These are phyloP conservation scores for Aplysia californica DNA, from an alignment of 1,140 invertebrate species.

Conservation along the genomic window DNA sequence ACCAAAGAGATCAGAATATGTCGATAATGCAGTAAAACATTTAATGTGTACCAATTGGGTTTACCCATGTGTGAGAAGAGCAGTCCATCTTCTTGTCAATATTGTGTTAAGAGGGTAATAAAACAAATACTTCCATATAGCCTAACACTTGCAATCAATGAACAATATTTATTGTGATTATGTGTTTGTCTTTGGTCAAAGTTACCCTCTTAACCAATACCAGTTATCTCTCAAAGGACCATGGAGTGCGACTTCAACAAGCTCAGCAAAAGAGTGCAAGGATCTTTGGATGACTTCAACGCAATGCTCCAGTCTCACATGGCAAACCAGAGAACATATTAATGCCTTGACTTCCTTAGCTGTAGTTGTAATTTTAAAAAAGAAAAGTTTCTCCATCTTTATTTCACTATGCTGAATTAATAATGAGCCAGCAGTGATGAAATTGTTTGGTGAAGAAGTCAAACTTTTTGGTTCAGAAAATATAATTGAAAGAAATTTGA, in stretches of 20 bases:
- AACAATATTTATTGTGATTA: neutral
- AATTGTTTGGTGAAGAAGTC: too few species aligned
- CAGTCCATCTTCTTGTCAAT: neutral
- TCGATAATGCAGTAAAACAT: too few species aligned
- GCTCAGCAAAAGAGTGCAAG: conserved; percentile 69
- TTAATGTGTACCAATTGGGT: too few species aligned
- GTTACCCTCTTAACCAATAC: conserved; percentile 37
- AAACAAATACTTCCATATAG: neutral
- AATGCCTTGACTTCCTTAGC: too few species aligned
- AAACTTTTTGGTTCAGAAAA: too few species aligned
- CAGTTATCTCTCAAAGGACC: conserved; percentile 73
- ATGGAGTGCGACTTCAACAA: conserved; percentile 76
- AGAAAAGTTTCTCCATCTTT: too few species aligned
- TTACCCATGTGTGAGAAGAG: neutral
- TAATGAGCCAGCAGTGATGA: too few species aligned
- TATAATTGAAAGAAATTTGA: too few species aligned
- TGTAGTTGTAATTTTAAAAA: too few species aligned
- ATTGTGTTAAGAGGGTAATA: neutral
- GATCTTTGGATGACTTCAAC: conserved; percentile 62
- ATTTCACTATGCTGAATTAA: too few species aligned
- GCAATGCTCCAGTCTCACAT: conserved; percentile 53
- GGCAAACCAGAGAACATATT: conserved; percentile 45
- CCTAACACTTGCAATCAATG: neutral
- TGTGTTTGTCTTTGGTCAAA: neutral
- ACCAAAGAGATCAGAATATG: too few species aligned